Evolutionary conservation across 2,113 vertebrate genomes (phyloP), one percentile per base, ranked within the genome.

Genomic region (Osmerus eperlanus): DNA sequence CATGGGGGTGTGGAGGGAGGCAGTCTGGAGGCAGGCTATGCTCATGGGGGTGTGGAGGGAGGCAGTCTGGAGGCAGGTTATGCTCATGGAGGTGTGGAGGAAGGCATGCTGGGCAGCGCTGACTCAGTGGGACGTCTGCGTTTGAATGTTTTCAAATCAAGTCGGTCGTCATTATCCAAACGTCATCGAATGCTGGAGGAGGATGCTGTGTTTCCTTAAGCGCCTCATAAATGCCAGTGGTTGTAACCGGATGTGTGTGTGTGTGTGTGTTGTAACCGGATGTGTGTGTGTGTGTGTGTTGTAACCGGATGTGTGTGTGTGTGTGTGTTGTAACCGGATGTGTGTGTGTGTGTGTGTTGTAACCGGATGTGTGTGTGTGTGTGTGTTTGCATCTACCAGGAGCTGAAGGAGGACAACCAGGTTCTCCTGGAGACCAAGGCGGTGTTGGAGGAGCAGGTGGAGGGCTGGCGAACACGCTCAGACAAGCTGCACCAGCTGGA

Each of bases 371-470:
- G 66, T 61, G 61, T 68, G 7, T 65, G n/a, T 71, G 18, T 63
- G 4, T 63, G 14, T 52, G 41, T 51, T 12, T 32, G 47, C 13
- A 21, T 63, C 67, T 82, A 83, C 73, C 59, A 99, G 97, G 97
- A 99, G 78, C 86, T 98, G 76, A 98, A 97, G 86, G 97, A 99
- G 89, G 97, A 99, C 88, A 98, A 98, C 92, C 95, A 95, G 82
- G 95, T 99, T 76, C 91, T 99, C 74, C 89, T 97, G 80, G 97
- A 99, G 92, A 99, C 97, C 83, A 99, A 98, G 89, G 94, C 93
- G 25, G 96, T 98, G 94, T 83, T 99, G 85, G 96, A 98, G 83
- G 96, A 99, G 83, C 97, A 99, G 47, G 71, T 99, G 67, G 95
- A 94, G 78, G 95, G 95, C 62, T 95, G 91, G 69, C 91, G 96